These are phyloP conservation scores for Gallinago media DNA, from an alignment of 2,113 vertebrate species.

Conservation along the genomic window DNA sequence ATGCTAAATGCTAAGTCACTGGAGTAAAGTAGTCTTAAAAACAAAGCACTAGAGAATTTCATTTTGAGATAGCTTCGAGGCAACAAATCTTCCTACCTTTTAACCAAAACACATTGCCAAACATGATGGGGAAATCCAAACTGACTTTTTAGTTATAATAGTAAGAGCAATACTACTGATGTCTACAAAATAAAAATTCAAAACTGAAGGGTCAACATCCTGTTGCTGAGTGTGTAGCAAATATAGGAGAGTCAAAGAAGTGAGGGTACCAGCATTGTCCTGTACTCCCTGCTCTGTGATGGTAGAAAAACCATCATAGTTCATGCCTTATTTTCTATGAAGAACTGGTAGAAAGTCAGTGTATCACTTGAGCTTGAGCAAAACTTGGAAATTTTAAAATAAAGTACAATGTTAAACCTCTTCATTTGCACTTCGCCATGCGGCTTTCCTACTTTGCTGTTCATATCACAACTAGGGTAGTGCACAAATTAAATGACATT, in stretches of 20 bases:
- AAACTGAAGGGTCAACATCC: neutral
- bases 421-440: neutral
- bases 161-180: neutral
- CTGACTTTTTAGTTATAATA: neutral
- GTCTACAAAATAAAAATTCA: neutral
- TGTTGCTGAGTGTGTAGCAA: neutral
- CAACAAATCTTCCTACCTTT: neutral
- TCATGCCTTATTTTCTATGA: neutral
- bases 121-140: neutral
- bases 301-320: neutral
- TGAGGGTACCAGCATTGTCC: too few species aligned
- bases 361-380: neutral
- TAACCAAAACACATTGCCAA: neutral
- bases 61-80: neutral
- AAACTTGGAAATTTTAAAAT: neutral
- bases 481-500: neutral
- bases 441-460: neutral
- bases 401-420: neutral
- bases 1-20: neutral
- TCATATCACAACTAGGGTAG: neutral
- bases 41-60: neutral
- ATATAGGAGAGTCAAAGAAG: neutral
- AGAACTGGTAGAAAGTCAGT: neutral
- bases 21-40: neutral
- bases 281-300: neutral